Evolutionary conservation across 2,113 vertebrate genomes (phyloP).

Genomic region (Pterophyllum scalare): DNA sequence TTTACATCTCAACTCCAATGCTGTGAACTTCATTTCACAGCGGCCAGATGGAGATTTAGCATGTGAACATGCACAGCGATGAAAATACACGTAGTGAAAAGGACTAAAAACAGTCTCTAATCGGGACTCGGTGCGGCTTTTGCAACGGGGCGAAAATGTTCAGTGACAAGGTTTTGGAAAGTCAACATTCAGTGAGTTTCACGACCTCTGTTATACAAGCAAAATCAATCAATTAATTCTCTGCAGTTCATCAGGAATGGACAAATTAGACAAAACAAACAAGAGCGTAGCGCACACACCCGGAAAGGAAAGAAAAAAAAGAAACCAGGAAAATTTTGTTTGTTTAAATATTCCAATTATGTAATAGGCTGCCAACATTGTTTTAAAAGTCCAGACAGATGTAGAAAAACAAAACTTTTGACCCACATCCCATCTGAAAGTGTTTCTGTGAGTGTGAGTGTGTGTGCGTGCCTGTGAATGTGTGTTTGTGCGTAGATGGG

Average conservation of each 20-base stretch:
- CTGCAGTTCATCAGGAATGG: not conserved
- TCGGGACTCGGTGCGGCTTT: conserved; percentile 44
- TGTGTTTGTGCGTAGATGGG: conserved; percentile 60
- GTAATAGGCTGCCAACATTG: conserved; percentile 52
- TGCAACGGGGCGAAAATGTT: conserved; percentile 5
- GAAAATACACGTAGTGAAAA: conserved; percentile 71
- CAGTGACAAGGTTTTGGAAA: conserved; percentile 35
- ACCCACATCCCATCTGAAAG: conserved; percentile 59
- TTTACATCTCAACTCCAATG: conserved; percentile 78
- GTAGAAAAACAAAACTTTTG: conserved; percentile 64
- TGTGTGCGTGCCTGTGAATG: conserved; percentile 20
- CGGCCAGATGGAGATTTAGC: conserved; percentile 78
- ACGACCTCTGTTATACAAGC: conserved; percentile 17
- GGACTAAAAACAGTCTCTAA: conserved; percentile 63
- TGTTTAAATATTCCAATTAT: conserved; percentile 55
- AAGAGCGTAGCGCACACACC: not conserved
- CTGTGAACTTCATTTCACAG: conserved; percentile 79
- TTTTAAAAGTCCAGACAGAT: conserved; percentile 62
- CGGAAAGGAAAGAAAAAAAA: not conserved
- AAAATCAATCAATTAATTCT: conserved; percentile 12
- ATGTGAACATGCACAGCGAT: conserved; percentile 70
- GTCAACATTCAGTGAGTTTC: conserved; percentile 20
- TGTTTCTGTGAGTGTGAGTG: conserved; percentile 24
- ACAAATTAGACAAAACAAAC: conserved; percentile 7
- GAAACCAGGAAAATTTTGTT: not conserved